Base-by-base conservation (phyloP, 2,113 vertebrate genomes). In the Scalopus aquaticus region DNA sequence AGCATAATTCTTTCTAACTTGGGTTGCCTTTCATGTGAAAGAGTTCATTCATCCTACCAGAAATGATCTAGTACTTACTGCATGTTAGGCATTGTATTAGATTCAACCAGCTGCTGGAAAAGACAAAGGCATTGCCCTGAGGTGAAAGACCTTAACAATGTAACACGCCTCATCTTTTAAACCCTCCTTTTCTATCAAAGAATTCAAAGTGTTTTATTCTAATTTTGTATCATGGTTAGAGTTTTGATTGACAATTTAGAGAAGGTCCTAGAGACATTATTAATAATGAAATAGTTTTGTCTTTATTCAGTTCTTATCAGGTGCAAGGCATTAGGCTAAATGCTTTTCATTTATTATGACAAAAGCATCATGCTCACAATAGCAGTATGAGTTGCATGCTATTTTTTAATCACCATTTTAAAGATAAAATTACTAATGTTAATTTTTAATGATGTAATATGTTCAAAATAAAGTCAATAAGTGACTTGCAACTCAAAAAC, bases 221-320 rank as follows among this genome's bases (percentile, higher is more conserved):
- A 90, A 89, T 96, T 96, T 96, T 92, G 3, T 87, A 65, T 64
- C 51, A 13, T 79, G 24, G 44, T 78, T 93, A 90, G 24, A 58
- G 6, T 87, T 97, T 84, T 95, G 69, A 88, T 24, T 95, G 92
- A 90, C 85, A 96, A 12, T 77, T 84, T 85, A 58, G 24, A 90
- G 72, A 96, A 82, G 60, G 30, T 42, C 26, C 10, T 54, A 54
- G 51, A 83, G 60, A 88, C 54, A 90, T 90, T 88, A 92, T 90
- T 95, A 95, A 92, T 90, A 95, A 91, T 83, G 56, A 91, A 91
- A 49, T 42, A 80, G 12, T 39, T 94, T 90, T 94, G 51, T 93
- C 39, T 92, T 93, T 94, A 85, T 91, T 93, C 86, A 70, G 24
- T 86, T 90, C 26, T 92, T 79, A 82, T 64, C 49, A 92, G 64